Percentiles rank a stretch among this genome's conserved stretches.
Conservation (phyloP, 2,888 invertebrate genomes). For the Gandaritis pyraliata region DNA sequence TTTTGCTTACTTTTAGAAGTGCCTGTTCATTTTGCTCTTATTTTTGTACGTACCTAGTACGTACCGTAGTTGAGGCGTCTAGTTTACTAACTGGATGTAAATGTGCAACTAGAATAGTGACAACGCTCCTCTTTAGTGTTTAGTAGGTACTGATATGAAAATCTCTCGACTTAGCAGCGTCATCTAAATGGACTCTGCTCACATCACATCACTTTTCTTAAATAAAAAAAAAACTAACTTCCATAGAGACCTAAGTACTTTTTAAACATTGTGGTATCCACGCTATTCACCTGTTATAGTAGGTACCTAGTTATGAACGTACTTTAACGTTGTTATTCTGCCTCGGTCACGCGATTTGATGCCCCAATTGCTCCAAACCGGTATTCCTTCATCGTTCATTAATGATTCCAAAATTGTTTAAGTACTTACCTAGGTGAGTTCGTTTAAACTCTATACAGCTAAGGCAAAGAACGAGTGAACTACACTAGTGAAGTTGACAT, state of each 20-base stretch:
- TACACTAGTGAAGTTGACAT: too few relatives aligned
- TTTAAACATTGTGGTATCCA: background rate
- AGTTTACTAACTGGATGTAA: background rate
- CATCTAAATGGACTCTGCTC: too few relatives aligned
- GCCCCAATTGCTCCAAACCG: slow-evolving; percentile 30
- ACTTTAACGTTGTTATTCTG: slow-evolving; percentile 10
- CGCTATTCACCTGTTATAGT: background rate
- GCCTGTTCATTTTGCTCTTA: slow-evolving; percentile 16
- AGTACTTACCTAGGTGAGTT: background rate
- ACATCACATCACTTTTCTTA: too few relatives aligned
- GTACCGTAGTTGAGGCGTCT: background rate
- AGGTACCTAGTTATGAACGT: background rate
- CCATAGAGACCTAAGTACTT: background rate
- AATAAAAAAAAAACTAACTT: too few relatives aligned
- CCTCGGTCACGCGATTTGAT: slow-evolving; percentile 26
- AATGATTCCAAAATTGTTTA: slow-evolving; percentile 6
- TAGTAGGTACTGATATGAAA: too few relatives aligned
- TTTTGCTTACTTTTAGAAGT: slow-evolving; percentile 25
- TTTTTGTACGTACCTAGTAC: slow-evolving; percentile 12
- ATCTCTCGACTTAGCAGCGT: too few relatives aligned
- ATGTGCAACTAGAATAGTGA: background rate
- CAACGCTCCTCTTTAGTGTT: too few relatives aligned
- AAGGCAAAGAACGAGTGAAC: background rate
- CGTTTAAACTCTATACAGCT: background rate
- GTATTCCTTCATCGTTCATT: slow-evolving; percentile 25